A percentile compares a stretch with the other conserved stretches of the same genome.
Evolutionary conservation across 2,797 vertebrate species (phyloP).

Genomic region (Argentina silus): DNA sequence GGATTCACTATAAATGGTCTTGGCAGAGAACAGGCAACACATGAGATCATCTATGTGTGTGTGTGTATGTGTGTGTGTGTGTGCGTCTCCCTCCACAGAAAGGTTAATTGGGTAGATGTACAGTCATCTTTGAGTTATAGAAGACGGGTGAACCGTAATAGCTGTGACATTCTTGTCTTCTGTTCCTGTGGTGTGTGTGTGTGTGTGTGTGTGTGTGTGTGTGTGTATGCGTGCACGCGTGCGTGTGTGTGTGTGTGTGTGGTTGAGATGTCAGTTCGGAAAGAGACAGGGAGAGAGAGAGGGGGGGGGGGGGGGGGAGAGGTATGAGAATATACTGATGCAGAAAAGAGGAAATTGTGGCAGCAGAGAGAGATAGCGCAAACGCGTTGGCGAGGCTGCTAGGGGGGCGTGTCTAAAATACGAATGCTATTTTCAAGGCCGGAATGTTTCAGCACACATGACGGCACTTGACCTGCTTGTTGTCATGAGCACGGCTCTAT

Average conservation of each 20-base stretch:
- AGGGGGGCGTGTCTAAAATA: too few species aligned
- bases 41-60: slow-evolving; percentile 42
- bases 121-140: slow-evolving; percentile 64
- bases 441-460: too few species aligned
- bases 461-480: too few species aligned
- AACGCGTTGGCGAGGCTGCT: too few species aligned
- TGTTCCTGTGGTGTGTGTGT: too few species aligned
- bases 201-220: too few species aligned
- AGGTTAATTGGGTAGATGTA: slow-evolving; percentile 80
- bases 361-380: too few species aligned
- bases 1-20: slow-evolving; percentile 45
- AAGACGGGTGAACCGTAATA: slow-evolving; percentile 68
- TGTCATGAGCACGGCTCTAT: too few species aligned
- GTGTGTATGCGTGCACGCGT: too few species aligned
- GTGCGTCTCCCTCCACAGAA: slow-evolving; percentile 55
- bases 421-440: too few species aligned
- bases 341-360: too few species aligned
- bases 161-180: slow-evolving; percentile 73
- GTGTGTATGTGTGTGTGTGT: slow-evolving; percentile 28
- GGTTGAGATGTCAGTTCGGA: slow-evolving; percentile 28
- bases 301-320: background rate
- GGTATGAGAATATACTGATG: too few species aligned
- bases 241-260: slow-evolving; percentile 37
- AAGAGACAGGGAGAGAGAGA: background rate
- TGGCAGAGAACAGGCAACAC: slow-evolving; percentile 41